phyloP scores from a whole-genome alignment of 2,113 vertebrate genomes.

The Pongo abelii region DNA sequence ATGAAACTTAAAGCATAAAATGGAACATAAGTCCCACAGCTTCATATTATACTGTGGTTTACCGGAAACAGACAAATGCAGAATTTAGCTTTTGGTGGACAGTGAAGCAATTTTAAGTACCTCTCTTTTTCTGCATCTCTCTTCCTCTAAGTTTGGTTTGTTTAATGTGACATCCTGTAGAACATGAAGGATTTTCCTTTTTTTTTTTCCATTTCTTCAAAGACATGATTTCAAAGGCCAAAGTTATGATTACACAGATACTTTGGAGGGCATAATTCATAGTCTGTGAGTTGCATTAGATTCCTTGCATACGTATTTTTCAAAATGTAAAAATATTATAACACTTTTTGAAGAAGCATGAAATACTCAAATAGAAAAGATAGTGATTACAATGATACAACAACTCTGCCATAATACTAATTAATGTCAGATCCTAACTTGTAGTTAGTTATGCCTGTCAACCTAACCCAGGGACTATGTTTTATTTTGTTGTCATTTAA shows the following conservation, averaged over 20 bases:
- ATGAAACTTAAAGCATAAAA: neutral
- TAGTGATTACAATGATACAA: neutral
- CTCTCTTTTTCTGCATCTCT: neutral
- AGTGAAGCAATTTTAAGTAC: neutral
- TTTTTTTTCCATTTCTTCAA: neutral
- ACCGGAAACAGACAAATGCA: neutral
- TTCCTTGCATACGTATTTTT: neutral
- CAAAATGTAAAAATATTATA: neutral
- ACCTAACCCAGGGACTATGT: neutral
- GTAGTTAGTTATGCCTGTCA: neutral
- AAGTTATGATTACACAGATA: neutral
- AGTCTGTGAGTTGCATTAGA: neutral
- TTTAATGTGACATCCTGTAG: neutral
- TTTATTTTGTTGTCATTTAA: neutral
- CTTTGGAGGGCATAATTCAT: neutral
- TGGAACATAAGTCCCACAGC: neutral
- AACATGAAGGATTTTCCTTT: neutral
- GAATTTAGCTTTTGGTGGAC: neutral
- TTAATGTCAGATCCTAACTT: neutral
- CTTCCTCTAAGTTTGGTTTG: neutral
- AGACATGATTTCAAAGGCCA: neutral
- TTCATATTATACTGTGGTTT: neutral
- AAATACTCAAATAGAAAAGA: neutral
- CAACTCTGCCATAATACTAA: neutral
- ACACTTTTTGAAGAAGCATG: neutral